phyloP scores from a whole-genome alignment of 2,113 vertebrate genomes.

The Mus musculus region GRCm39 chr14:104569001-104569500 shows the following conservation, averaged over 20 bases:
- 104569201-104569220: background rate
- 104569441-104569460: too few relatives aligned
- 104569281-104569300: background rate
- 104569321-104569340: too few relatives aligned
- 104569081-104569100: slow-evolving; percentile 30
- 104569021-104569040: slow-evolving; percentile 42
- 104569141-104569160: background rate
- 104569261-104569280: background rate
- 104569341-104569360: background rate
- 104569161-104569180: background rate
- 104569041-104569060: background rate
- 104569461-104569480: background rate
- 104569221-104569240: background rate
- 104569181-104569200: slow-evolving; percentile 25
- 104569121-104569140: slow-evolving; percentile 2
- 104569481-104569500: background rate
- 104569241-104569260: background rate
- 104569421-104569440: background rate
- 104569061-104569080: background rate
- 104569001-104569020: slow-evolving; percentile 59
- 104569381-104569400: background rate
- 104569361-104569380: background rate
- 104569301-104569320: slow-evolving; percentile 1
- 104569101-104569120: slow-evolving; percentile 19
- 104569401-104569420: background rate